These are phyloP conservation scores for Melanotaenia maccullochi DNA, from an alignment of 2,797 vertebrate species.

Conservation along the genomic window DNA sequence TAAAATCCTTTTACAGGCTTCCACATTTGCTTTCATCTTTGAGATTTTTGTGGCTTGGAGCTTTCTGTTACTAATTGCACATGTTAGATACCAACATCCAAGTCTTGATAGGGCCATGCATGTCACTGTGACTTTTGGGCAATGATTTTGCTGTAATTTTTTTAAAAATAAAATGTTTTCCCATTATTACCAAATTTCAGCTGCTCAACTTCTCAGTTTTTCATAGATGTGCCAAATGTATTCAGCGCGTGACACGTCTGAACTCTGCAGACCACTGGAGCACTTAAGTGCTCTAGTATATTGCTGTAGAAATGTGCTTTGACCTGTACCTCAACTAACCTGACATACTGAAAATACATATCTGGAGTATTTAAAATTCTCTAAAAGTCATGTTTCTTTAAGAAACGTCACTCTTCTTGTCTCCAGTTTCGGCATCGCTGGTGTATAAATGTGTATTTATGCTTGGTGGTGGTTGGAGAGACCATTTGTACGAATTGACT, in stretches of 20 bases:
- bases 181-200: background rate
- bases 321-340: too few relatives aligned
- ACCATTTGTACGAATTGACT: too few relatives aligned
- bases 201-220: background rate
- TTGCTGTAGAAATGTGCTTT: too few relatives aligned
- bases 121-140: background rate
- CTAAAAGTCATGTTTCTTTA: background rate
- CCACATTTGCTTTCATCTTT: conserved; percentile 44
- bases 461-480: too few relatives aligned
- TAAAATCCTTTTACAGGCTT: conserved; percentile 31
- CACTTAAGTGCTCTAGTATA: too few relatives aligned
- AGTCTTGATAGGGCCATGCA: background rate
- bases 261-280: too few relatives aligned
- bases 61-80: conserved; percentile 31
- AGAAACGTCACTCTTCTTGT: too few relatives aligned
- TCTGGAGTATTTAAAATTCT: background rate
- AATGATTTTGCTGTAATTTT: background rate
- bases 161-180: background rate
- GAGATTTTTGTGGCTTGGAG: conserved; percentile 9
- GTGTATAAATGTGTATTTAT: too few relatives aligned
- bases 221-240: background rate
- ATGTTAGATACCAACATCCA: background rate
- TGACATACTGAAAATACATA: background rate
- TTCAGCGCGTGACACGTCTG: background rate
- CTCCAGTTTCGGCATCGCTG: too few relatives aligned